Conservation (phyloP, 1,140 invertebrate genomes). For the Delia radicum region DNA sequence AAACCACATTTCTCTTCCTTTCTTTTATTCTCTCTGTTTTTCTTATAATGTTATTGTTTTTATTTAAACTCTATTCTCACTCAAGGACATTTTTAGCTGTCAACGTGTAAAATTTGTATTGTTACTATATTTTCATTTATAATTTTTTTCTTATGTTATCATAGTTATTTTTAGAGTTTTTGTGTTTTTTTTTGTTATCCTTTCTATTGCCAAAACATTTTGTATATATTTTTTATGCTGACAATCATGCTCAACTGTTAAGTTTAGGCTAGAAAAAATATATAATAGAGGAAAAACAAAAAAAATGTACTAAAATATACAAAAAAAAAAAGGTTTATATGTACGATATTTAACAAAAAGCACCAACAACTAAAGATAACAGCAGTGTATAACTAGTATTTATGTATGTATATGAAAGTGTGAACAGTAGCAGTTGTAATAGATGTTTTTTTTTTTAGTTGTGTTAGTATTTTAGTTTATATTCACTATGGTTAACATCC, state of each 20-base stretch:
- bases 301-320: too few species aligned
- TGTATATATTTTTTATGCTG: slow-evolving; percentile 1
- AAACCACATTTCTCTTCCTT: too few species aligned
- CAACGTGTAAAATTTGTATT: slow-evolving; percentile 24
- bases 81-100: slow-evolving; percentile 28
- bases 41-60: neutral
- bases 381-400: too few species aligned
- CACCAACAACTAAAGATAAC: neutral
- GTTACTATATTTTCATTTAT: slow-evolving; percentile 14
- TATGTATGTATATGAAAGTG: too few species aligned
- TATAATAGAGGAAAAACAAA: too few species aligned
- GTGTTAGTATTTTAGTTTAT: neutral
- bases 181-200: neutral
- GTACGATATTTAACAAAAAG: neutral
- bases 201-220: neutral
- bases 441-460: too few species aligned
- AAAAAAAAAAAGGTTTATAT: neutral
- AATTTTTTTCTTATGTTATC: slow-evolving; percentile 16
- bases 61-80: slow-evolving; percentile 14
- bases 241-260: slow-evolving; percentile 14
- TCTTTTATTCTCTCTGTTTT: too few species aligned
- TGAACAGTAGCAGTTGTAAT: too few species aligned
- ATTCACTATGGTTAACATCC: neutral
- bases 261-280: neutral
- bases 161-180: slow-evolving; percentile 6